Conservation (phyloP, 2,888 invertebrate species). For the Ethmia dodecea region DNA sequence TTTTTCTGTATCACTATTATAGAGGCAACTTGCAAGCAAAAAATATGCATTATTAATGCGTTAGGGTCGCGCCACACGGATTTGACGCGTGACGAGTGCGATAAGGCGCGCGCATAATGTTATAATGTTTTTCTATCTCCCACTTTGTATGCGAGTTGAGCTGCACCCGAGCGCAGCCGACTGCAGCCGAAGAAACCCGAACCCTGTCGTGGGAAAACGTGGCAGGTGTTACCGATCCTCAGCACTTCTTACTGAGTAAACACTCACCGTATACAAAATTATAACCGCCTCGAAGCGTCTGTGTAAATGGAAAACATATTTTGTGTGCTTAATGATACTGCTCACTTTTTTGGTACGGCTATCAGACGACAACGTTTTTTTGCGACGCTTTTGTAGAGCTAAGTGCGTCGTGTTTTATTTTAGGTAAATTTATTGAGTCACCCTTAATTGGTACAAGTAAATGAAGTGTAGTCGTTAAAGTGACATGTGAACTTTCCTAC, state of each 20-base stretch:
- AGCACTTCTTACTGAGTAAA: slow-evolving; percentile 76
- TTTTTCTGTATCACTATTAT: too few species aligned
- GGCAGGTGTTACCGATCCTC: slow-evolving; percentile 74
- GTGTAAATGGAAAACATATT: slow-evolving; percentile 77
- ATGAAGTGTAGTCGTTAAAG: slow-evolving; percentile 43
- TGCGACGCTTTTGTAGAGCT: slow-evolving; percentile 49
- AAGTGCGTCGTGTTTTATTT: slow-evolving; percentile 48
- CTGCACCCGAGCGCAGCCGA: slow-evolving; percentile 44
- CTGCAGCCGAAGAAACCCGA: slow-evolving; percentile 54
- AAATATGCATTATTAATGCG: too few species aligned
- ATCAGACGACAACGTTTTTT: slow-evolving; percentile 59
- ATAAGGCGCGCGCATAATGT: slow-evolving; percentile 30
- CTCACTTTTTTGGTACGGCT: slow-evolving; percentile 70
- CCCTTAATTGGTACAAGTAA: slow-evolving; percentile 60
- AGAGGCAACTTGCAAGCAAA: too few species aligned
- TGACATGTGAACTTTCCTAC: slow-evolving; percentile 42
- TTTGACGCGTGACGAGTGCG: slow-evolving; percentile 44
- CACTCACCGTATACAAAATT: slow-evolving; percentile 75
- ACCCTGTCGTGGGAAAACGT: slow-evolving; percentile 67
- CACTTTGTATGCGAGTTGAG: slow-evolving; percentile 38
- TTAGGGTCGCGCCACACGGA: slow-evolving; percentile 8
- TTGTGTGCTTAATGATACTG: slow-evolving; percentile 77
- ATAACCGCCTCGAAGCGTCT: slow-evolving; percentile 73
- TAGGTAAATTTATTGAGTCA: slow-evolving; percentile 53
- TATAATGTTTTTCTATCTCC: slow-evolving; percentile 25